Conservation (phyloP, 30 jellyfish, hydroid and myxozoan species). For the Aurelia aurita region DNA sequence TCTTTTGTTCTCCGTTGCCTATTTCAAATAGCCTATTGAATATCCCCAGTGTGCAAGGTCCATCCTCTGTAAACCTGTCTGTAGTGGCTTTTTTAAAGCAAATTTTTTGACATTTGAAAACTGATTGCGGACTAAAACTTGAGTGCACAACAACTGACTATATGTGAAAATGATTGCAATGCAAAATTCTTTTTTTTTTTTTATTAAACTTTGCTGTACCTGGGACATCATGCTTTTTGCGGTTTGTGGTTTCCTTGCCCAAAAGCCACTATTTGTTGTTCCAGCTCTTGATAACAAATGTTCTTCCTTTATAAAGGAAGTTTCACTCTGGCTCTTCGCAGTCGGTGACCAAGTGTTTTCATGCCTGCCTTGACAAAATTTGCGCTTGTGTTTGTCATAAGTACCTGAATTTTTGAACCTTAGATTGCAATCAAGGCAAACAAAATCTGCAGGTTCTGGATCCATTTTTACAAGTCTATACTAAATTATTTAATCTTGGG, state of each 20-base stretch:
- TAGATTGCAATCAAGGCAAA: constrained; percentile 66
- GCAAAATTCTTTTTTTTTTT: no score
- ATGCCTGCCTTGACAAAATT: constrained; percentile 63
- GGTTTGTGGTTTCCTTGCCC: constrained; percentile 19
- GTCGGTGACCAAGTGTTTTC: constrained; percentile 34
- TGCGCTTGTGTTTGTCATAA: constrained; percentile 67
- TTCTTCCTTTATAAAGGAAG: not conserved
- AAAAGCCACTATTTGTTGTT: constrained; percentile 8
- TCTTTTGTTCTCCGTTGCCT: no score
- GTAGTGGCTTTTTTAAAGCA: no score
- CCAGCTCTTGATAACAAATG: not conserved
- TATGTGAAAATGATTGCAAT: no score
- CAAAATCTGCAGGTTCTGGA: constrained; percentile 63
- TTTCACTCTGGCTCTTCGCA: not conserved
- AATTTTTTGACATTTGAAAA: no score
- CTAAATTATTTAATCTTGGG: no score
- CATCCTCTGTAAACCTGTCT: no score
- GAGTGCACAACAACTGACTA: no score
- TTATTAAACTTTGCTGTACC: no score
- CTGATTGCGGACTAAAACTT: no score
- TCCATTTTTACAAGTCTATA: constrained; percentile 7
- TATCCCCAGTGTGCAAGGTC: no score
- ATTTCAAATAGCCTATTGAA: no score
- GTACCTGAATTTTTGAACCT: constrained; percentile 63
- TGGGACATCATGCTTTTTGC: not conserved